These are phyloP conservation scores for Andrena cerasifolii DNA, from an alignment of 1,140 invertebrate species.

Conservation along the genomic window DNA sequence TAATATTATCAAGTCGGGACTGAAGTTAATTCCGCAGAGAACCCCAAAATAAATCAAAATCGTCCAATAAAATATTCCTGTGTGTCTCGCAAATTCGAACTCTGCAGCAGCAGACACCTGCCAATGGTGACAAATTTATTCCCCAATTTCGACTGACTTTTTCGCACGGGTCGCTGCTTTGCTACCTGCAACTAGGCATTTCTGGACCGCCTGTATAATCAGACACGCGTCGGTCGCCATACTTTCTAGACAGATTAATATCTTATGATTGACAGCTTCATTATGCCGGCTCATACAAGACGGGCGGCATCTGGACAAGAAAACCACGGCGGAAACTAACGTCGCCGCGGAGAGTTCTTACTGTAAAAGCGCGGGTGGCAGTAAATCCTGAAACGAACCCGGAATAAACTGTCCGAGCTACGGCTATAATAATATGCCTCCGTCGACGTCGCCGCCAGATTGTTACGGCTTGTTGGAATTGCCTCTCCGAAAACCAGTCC, in stretches of 20 bases:
- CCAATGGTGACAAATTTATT: no score
- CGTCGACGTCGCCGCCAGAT: slow-evolving; percentile 56
- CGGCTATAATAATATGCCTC: slow-evolving; percentile 74
- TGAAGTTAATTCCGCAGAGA: neutral
- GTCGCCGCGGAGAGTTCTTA: slow-evolving; percentile 66
- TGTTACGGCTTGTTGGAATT: slow-evolving; percentile 72
- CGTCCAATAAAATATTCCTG: no score
- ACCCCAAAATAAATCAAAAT: no score
- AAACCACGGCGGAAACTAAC: slow-evolving; percentile 57
- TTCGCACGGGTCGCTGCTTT: no score
- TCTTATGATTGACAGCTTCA: slow-evolving; percentile 29
- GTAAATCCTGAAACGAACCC: slow-evolving; percentile 77
- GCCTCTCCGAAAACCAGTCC: slow-evolving; percentile 67
- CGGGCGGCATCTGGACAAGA: slow-evolving; percentile 58
- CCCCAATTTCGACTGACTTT: no score
- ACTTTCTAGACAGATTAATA: neutral
- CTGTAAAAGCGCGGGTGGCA: slow-evolving; percentile 53
- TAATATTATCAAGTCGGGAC: no score
- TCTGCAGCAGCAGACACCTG: no score
- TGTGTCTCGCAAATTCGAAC: no score
- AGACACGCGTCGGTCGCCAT: no score
- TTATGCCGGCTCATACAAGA: slow-evolving; percentile 6
- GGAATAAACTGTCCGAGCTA: slow-evolving; percentile 76
- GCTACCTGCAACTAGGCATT: no score
- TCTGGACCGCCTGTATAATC: no score